These are phyloP conservation scores for Trematocara stigmaticum DNA, from an alignment of 2,113 vertebrate species.

Conservation along the genomic window DNA sequence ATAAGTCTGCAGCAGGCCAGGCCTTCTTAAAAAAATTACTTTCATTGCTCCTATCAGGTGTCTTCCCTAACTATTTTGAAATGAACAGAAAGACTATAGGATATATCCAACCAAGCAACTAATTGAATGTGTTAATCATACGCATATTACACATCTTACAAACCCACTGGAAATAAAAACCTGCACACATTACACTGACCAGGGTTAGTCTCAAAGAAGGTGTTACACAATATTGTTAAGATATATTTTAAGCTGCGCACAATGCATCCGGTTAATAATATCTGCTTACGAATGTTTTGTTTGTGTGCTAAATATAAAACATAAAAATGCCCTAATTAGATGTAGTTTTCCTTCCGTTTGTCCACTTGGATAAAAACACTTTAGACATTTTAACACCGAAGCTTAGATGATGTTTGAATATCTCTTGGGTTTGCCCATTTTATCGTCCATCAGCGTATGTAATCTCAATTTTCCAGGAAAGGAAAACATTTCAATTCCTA, in stretches of 20 bases:
- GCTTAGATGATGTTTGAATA: background rate
- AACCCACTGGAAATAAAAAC: background rate
- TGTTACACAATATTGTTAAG: background rate
- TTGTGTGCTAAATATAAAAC: background rate
- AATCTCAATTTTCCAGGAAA: background rate
- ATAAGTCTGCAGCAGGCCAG: background rate
- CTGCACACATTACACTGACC: background rate
- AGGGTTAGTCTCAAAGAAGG: background rate
- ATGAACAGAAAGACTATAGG: background rate
- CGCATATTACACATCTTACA: background rate
- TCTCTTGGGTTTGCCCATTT: background rate
- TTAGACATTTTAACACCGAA: background rate
- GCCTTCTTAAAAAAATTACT: background rate
- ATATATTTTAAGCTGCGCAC: background rate
- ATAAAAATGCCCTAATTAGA: background rate
- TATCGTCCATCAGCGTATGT: background rate
- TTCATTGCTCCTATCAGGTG: conserved; percentile 11
- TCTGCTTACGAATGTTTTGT: background rate
- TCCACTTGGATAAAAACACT: background rate
- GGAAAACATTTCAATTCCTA: background rate
- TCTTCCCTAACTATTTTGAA: background rate
- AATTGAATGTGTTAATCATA: conserved; percentile 37
- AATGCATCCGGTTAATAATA: background rate
- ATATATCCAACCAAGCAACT: conserved; percentile 21
- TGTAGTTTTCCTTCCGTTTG: background rate